Conservation (phyloP, 1,140 invertebrate genomes). For the Drosophila virilis region DNA sequence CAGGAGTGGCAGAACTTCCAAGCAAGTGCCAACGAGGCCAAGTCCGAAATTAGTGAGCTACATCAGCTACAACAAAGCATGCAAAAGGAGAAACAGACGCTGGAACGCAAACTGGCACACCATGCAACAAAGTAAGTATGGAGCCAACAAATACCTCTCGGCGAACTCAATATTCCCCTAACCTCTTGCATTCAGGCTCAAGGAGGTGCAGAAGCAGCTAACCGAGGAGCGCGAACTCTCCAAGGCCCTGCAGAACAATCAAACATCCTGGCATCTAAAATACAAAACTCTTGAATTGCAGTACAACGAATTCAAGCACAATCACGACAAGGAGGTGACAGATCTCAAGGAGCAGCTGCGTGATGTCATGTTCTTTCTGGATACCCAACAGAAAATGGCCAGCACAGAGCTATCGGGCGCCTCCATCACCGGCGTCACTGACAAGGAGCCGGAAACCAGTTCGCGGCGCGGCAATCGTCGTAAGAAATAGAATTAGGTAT, state of each 20-base stretch:
- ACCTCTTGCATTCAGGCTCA: conserved; percentile 80
- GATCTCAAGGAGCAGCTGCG: conserved; percentile 96
- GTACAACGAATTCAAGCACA: conserved; percentile 88
- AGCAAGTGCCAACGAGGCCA: conserved; percentile 82
- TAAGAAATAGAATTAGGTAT: conserved; percentile 60
- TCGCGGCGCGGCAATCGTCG: conserved; percentile 65
- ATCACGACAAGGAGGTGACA: conserved; percentile 91
- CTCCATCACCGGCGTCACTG: conserved; percentile 87
- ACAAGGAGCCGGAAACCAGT: conserved; percentile 49
- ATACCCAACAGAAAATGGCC: conserved; percentile 89
- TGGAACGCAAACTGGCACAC: conserved; percentile 88
- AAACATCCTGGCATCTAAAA: conserved; percentile 90
- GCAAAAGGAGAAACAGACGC: conserved; percentile 87
- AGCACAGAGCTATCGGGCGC: conserved; percentile 87
- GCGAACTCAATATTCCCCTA: background rate
- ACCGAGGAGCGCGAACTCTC: conserved; percentile 92
- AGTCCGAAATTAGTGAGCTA: conserved; percentile 85
- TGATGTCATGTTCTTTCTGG: conserved; percentile 98
- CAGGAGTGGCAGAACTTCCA: conserved; percentile 84
- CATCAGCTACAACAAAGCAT: conserved; percentile 85
- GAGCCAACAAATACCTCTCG: background rate
- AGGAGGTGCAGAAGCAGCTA: conserved; percentile 87
- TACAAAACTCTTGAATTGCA: conserved; percentile 88
- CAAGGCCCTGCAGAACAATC: conserved; percentile 91
- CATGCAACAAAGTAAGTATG: conserved; percentile 86